Conservation (phyloP, 2,113 vertebrate species). For the Piliocolobus tephrosceles region DNA sequence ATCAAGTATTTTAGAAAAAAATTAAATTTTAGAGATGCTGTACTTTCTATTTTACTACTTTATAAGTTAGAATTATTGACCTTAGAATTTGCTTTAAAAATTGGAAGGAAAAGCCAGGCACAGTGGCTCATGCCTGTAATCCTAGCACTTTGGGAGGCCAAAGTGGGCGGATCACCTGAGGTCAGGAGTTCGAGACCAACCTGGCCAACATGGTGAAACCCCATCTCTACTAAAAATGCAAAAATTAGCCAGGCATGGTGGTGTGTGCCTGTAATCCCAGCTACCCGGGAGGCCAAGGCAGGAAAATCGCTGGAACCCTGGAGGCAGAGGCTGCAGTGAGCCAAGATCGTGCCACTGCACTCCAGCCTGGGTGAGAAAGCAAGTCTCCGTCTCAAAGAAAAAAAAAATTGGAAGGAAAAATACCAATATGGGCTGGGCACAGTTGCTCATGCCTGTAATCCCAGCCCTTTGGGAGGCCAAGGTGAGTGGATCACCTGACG, state of each 20-base stretch:
- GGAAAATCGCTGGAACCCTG: neutral
- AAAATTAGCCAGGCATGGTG: neutral
- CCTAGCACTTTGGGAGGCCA: neutral
- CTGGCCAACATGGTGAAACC: neutral
- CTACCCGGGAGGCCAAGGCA: neutral
- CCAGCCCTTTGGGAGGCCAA: no score
- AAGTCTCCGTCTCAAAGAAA: no score
- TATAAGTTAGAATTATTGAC: neutral
- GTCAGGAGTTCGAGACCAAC: neutral
- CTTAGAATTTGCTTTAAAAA: constrained; percentile 13
- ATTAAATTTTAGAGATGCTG: neutral
- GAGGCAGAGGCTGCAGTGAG: neutral
- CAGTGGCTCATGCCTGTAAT: neutral
- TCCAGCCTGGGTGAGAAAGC: neutral
- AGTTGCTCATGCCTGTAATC: no score
- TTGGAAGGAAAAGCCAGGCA: neutral
- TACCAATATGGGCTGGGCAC: no score
- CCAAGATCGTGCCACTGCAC: neutral
- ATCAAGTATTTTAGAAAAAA: neutral
- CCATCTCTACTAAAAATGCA: neutral
- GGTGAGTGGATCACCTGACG: no score
- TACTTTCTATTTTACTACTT: neutral
- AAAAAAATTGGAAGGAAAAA: no score
- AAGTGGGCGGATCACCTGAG: neutral
- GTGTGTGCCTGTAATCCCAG: neutral